Evolutionary conservation across 2,888 invertebrate species (phyloP).

Genomic region (Lydus trimaculatus): DNA sequence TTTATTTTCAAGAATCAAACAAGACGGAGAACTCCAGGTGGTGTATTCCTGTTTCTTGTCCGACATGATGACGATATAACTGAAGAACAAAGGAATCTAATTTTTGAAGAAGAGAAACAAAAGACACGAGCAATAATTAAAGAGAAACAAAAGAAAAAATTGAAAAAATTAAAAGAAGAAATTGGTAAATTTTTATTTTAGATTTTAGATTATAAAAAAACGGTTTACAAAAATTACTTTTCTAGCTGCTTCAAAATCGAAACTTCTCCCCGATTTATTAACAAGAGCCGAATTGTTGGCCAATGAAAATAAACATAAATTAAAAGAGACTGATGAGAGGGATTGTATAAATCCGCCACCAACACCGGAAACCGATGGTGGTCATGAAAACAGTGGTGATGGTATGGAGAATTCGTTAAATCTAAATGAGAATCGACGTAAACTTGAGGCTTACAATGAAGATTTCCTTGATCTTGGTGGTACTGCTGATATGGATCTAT

Average conservation of each 20-base stretch:
- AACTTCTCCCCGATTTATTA: constrained; percentile 69
- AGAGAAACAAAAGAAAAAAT: constrained; percentile 67
- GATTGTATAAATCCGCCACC: constrained; percentile 79
- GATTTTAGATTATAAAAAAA: not conserved
- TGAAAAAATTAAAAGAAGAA: constrained; percentile 70
- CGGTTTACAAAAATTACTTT: constrained; percentile 13
- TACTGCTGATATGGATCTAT: constrained; percentile 73
- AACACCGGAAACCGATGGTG: constrained; percentile 78
- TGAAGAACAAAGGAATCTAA: constrained; percentile 70
- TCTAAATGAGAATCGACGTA: constrained; percentile 11
- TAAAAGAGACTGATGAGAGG: constrained; percentile 62
- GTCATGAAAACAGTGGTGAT: constrained; percentile 70
- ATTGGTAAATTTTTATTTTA: constrained; percentile 46
- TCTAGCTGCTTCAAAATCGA: constrained; percentile 41
- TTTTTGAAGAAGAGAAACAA: constrained; percentile 73
- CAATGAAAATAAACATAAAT: constrained; percentile 47
- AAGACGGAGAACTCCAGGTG: constrained; percentile 85
- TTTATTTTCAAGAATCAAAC: constrained; percentile 69
- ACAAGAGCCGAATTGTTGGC: constrained; percentile 66
- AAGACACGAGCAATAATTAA: constrained; percentile 65
- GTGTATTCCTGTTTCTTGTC: constrained; percentile 83
- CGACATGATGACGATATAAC: constrained; percentile 75
- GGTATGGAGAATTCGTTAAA: constrained; percentile 46
- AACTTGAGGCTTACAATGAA: constrained; percentile 66
- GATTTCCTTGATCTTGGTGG: constrained; percentile 78